Percentiles rank a stretch among this genome's conserved stretches.
Conservation (phyloP, 2,888 invertebrate genomes). For the Pristionchus arcanus region DNA sequence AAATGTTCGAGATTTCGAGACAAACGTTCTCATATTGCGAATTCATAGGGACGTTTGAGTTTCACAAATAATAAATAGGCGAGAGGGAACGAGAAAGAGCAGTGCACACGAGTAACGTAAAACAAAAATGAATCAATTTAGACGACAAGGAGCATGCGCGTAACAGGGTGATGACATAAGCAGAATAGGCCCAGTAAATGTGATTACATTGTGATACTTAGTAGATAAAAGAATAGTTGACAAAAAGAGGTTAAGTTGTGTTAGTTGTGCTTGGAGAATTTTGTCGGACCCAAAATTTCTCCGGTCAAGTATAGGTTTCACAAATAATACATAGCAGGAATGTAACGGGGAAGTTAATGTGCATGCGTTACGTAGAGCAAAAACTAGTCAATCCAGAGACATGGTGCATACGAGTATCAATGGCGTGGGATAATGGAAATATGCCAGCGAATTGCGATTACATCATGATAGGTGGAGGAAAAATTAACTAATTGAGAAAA, state of each 20-base stretch:
- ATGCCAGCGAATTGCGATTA: too few relatives aligned
- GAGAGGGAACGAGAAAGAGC: neutral
- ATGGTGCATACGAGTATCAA: neutral
- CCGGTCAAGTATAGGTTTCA: neutral
- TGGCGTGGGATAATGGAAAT: neutral
- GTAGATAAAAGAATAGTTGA: too few relatives aligned
- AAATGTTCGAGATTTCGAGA: too few relatives aligned
- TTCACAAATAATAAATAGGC: neutral
- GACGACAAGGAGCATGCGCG: too few relatives aligned
- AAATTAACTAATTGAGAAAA: neutral
- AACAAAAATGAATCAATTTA: neutral
- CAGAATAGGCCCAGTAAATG: too few relatives aligned
- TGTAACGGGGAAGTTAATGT: conserved; percentile 82
- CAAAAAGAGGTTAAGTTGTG: too few relatives aligned
- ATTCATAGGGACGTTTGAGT: neutral
- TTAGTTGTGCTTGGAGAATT: too few relatives aligned
- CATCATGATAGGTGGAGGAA: too few relatives aligned
- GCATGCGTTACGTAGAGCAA: conserved; percentile 80
- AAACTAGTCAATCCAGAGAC: too few relatives aligned
- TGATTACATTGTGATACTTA: too few relatives aligned
- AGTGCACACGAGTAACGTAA: neutral
- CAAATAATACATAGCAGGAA: neutral
- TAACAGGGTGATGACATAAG: too few relatives aligned
- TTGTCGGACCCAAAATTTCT: too few relatives aligned
- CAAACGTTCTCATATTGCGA: conserved; percentile 82